Evolutionary conservation across 1,140 invertebrate species (phyloP), one percentile per base, ranked within the genome.

Genomic region (Drosophila navojoa): DNA sequence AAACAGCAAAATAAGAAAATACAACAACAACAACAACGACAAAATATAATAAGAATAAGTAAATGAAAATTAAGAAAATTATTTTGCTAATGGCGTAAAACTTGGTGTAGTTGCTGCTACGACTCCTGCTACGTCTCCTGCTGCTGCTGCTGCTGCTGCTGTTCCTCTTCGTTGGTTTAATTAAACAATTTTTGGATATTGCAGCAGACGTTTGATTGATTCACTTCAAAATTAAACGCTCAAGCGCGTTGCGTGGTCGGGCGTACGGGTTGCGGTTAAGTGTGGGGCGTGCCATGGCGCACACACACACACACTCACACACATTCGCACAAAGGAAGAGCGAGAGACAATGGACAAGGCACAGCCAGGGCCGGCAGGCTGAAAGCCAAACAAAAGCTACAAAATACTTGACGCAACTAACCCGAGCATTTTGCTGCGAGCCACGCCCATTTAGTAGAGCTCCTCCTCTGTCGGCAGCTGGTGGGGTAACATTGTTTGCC

Each of bases 351-450:
- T 38, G 29, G 66, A n/a, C 15, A 32, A 4, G 32, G 32, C 32
- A 32, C 64, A 45, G 35, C 35, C 10, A 10, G 62, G 35, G 64
- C 75, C 76, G 66, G 47, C 64, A 69, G 78, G 62, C 70, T 50
- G 63, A 52, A 77, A 77, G 49, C 63, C 77, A 89, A 84, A 89
- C 84, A 89, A 80, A 90, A 77, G 77, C 85, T 77, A 81, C 50
- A 80, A 90, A 89, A 89, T 89, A 84, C 84, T 89, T 89, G 76
- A 72, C 53, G 66, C 76, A 87, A 87, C 82, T 89, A 89, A 89
- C 84, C 84, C 70, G 64, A 71, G 76, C 64, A 69, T 69, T 32
- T 50, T 69, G 57, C 50, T 59, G 64, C 16, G 13, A 61, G 42
- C 40, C 29, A 32, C 53, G n/a, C 29, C 32, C 42, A 44, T 13